Evolutionary conservation across 2,113 vertebrate species (phyloP).

Genomic region (Centropus unirufus): DNA sequence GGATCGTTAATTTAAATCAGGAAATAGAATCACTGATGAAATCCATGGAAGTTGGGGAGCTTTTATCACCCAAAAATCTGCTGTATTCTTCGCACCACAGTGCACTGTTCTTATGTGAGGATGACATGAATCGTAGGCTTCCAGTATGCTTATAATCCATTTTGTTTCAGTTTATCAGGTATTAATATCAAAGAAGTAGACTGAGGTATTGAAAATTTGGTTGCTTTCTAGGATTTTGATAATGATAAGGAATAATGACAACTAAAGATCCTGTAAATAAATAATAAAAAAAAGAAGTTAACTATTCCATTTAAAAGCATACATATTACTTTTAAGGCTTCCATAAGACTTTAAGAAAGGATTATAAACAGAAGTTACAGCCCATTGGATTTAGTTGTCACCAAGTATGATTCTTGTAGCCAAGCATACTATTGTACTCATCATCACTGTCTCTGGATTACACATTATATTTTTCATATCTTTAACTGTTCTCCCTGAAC

Average conservation of each 20-base stretch:
- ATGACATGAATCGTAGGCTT: not conserved
- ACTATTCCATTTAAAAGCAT: not conserved
- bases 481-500: not conserved
- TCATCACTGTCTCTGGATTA: not conserved
- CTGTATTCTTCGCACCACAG: not conserved
- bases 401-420: not conserved
- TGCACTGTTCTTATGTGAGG: not conserved
- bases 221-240: not conserved
- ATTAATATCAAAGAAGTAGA: not conserved
- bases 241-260: not conserved
- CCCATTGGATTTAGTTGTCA: not conserved
- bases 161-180: not conserved
- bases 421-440: not conserved
- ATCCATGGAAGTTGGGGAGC: not conserved
- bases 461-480: not conserved
- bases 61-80: not conserved
- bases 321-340: not conserved
- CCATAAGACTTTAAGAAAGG: not conserved
- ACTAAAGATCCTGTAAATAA: not conserved
- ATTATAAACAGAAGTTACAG: conserved; percentile 5
- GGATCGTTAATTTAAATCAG: not conserved
- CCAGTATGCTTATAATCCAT: not conserved
- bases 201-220: not conserved
- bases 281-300: not conserved
- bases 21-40: not conserved